These are phyloP conservation scores for Lasioglossum figueresi DNA, from an alignment of 2,888 invertebrate species.

Conservation along the genomic window DNA sequence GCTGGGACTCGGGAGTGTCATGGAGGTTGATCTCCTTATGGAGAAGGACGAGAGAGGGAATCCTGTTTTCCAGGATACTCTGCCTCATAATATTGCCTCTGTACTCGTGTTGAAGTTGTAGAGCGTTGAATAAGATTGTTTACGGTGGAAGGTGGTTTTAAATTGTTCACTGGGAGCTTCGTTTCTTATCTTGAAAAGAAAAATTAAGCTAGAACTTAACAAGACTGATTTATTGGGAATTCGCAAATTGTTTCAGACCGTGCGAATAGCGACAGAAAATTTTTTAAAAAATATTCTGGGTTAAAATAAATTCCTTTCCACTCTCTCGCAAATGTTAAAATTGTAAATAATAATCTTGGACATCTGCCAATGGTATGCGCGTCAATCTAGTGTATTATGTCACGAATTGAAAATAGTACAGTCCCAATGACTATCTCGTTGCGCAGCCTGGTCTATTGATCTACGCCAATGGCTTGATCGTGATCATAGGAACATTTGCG, in stretches of 20 bases:
- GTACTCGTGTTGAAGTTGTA: constrained; percentile 28
- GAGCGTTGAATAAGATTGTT: neutral
- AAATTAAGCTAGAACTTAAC: no score
- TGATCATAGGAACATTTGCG: neutral
- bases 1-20: constrained; percentile 17
- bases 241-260: neutral
- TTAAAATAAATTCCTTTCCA: neutral
- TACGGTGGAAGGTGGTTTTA: rapidly evolving
- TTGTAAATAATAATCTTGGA: neutral
- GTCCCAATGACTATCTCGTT: neutral
- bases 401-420: neutral
- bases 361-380: neutral
- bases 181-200: neutral
- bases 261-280: neutral
- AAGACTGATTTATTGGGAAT: neutral
- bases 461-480: neutral
- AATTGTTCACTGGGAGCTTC: neutral
- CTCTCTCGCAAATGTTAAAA: neutral
- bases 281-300: neutral
- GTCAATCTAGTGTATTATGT: neutral
- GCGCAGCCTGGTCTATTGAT: neutral
- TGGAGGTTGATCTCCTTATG: constrained; percentile 42
- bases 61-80: constrained; percentile 42
- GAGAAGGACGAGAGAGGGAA: constrained; percentile 15
- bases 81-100: constrained; percentile 45